Percentiles rank a stretch among this genome's conserved stretches.
Evolutionary conservation across 2,113 vertebrate genomes (phyloP).

Genomic region (Sclerurus mexicanus): DNA sequence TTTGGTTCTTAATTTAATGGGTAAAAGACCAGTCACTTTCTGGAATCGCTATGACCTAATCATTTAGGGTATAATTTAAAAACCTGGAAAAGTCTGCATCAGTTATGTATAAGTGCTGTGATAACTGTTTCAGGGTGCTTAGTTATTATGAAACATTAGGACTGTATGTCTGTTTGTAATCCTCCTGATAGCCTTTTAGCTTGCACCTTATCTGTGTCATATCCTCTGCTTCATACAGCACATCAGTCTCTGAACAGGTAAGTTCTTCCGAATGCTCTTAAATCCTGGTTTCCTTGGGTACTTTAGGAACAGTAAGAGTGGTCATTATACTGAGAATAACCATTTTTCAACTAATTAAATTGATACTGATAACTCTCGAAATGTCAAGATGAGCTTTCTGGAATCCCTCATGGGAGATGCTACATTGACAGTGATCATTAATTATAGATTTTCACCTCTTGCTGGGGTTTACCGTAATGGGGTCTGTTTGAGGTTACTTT

Average conservation of each 20-base stretch:
- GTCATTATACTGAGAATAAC: slow-evolving; percentile 32
- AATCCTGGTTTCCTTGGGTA: background rate
- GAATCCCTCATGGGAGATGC: background rate
- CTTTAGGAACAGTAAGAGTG: background rate
- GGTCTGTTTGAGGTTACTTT: background rate
- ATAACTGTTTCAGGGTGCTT: slow-evolving; percentile 6
- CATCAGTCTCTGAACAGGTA: background rate
- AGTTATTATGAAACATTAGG: slow-evolving; percentile 7
- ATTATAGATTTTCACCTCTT: slow-evolving; percentile 36
- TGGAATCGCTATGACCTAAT: background rate
- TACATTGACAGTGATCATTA: slow-evolving; percentile 43
- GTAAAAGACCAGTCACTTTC: background rate
- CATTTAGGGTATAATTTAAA: background rate
- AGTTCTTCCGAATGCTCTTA: background rate
- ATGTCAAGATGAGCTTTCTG: slow-evolving; percentile 18
- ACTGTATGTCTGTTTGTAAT: background rate
- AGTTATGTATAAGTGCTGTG: background rate
- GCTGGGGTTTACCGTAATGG: background rate
- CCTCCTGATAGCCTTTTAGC: background rate
- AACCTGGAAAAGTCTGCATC: background rate
- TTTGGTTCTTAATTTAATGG: background rate
- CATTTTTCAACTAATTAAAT: slow-evolving; percentile 52
- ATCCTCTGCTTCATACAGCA: background rate
- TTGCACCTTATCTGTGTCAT: background rate
- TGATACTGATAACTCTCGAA: slow-evolving; percentile 30